Conservation (phyloP, 2,797 vertebrate species). For the Typhlichthys subterraneus region DNA sequence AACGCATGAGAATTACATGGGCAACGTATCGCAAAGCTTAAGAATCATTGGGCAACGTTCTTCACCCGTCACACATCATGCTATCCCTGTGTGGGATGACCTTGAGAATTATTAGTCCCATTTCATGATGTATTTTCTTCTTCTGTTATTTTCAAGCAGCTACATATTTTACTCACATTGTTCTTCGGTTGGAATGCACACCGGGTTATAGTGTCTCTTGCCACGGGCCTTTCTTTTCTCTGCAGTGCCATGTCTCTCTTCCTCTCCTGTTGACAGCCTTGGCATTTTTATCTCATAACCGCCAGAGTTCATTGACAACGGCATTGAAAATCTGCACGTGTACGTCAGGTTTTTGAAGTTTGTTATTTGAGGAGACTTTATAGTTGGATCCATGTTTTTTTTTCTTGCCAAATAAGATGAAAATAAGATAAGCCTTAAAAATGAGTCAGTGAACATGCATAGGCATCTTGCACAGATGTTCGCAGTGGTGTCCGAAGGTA, state of each 20-base stretch:
- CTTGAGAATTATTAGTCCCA: constrained; percentile 47
- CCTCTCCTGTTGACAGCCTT: constrained; percentile 56
- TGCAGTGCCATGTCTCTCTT: constrained; percentile 20
- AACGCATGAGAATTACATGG: constrained; percentile 74
- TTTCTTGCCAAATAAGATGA: constrained; percentile 28
- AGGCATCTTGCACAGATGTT: too few species aligned
- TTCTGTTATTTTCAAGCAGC: too few species aligned
- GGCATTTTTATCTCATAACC: constrained; percentile 41
- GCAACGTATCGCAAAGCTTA: constrained; percentile 69
- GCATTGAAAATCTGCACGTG: constrained; percentile 57
- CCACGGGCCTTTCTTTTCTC: constrained; percentile 36
- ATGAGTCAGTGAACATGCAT: too few species aligned
- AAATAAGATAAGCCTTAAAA: constrained; percentile 23
- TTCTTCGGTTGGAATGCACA: constrained; percentile 43
- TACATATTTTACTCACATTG: too few species aligned
- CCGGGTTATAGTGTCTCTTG: constrained; percentile 41
- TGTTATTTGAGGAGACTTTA: constrained; percentile 53
- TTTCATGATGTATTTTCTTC: too few species aligned
- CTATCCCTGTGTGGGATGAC: constrained; percentile 54
- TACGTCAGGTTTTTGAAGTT: constrained; percentile 54
- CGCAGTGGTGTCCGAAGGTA: too few species aligned
- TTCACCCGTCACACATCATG: constrained; percentile 42
- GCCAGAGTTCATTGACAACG: constrained; percentile 23
- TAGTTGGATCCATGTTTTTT: constrained; percentile 22
- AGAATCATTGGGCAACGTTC: constrained; percentile 67